phyloP scores from a whole-genome alignment of 2,888 invertebrate genomes.

The Sturmia bella region DNA sequence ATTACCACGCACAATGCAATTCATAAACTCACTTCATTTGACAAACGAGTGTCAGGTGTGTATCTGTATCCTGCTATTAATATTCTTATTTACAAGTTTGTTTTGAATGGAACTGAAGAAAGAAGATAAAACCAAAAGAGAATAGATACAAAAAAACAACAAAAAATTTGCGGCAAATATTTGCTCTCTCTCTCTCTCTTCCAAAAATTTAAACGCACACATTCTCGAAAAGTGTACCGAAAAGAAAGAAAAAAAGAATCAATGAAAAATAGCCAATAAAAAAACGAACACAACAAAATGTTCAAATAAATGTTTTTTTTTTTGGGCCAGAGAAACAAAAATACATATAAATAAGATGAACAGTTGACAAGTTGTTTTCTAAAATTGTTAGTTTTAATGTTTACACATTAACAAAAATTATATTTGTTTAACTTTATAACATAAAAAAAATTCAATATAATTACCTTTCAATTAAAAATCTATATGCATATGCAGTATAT shows the following conservation, averaged over 20 bases:
- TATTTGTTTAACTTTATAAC: no score
- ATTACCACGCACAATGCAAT: neutral
- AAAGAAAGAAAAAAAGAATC: slow-evolving; percentile 6
- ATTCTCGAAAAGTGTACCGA: slow-evolving; percentile 12
- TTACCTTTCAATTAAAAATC: slow-evolving; percentile 34
- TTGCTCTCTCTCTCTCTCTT: slow-evolving; percentile 33
- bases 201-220: slow-evolving; percentile 11
- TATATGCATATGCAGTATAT: neutral
- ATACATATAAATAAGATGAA: slow-evolving; percentile 41
- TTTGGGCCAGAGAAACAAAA: slow-evolving; percentile 12
- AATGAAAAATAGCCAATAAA: slow-evolving; percentile 15
- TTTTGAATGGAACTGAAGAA: slow-evolving; percentile 55
- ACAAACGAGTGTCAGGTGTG: slow-evolving; percentile 40
- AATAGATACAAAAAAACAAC: slow-evolving; percentile 54
- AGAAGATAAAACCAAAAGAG: slow-evolving; percentile 15
- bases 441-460: neutral
- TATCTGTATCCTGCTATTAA: slow-evolving; percentile 51
- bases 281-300: slow-evolving; percentile 61
- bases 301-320: slow-evolving; percentile 43
- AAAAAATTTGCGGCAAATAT: slow-evolving; percentile 64
- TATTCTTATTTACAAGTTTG: slow-evolving; percentile 46
- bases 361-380: slow-evolving; percentile 57
- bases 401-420: neutral
- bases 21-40: neutral
- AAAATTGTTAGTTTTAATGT: neutral